These are phyloP conservation scores for Proteles cristata DNA, from an alignment of 2,113 vertebrate genomes.

Conservation along the genomic window DNA sequence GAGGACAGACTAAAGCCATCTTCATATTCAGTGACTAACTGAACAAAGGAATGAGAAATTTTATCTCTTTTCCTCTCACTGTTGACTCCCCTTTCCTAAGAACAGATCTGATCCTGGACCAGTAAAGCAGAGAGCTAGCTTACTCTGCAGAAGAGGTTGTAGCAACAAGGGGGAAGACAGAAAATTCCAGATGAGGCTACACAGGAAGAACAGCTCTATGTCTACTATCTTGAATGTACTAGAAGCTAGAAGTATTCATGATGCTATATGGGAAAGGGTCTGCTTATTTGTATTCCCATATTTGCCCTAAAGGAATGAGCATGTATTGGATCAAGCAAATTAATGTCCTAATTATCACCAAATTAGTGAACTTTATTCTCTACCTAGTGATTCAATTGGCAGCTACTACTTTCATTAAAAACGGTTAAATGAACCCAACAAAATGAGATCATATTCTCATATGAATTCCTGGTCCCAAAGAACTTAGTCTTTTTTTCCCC, in stretches of 20 bases:
- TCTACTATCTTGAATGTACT: not conserved
- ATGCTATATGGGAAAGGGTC: not conserved
- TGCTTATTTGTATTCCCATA: not conserved
- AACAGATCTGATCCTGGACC: not conserved
- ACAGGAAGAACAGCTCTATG: not conserved
- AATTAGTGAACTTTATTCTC: constrained; percentile 2
- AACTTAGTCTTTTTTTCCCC: not conserved
- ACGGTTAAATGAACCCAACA: not conserved
- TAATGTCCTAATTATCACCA: not conserved
- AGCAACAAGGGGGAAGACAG: not conserved
- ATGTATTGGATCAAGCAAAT: not conserved
- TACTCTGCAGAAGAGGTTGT: not conserved
- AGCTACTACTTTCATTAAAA: constrained; percentile 18
- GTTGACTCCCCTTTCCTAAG: not conserved
- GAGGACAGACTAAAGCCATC: not conserved
- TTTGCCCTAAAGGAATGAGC: not conserved
- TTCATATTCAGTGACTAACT: not conserved
- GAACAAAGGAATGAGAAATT: not conserved
- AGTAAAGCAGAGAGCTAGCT: not conserved
- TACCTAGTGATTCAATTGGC: not conserved
- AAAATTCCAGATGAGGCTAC: not conserved
- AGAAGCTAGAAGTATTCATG: not conserved
- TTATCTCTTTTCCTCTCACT: not conserved
- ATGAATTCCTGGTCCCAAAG: not conserved
- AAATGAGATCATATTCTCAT: constrained; percentile 3